Percentiles rank a stretch among this genome's conserved stretches.
phyloP scores from a whole-genome alignment of 2,113 vertebrate species.

The Papio anubis region DNA sequence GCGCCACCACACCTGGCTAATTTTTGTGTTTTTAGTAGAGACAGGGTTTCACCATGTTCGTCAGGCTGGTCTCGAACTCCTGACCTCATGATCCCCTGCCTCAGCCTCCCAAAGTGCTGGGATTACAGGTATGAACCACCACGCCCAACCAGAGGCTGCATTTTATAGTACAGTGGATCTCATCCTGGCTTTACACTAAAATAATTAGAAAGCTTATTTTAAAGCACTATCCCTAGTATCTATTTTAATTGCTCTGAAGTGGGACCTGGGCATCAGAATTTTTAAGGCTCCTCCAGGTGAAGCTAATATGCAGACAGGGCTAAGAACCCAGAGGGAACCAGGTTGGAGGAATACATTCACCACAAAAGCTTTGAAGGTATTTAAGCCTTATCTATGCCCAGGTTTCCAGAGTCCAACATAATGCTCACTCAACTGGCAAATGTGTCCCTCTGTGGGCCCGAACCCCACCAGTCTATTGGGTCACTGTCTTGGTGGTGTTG shows the following conservation, averaged over 20 bases:
- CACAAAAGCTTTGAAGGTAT: neutral
- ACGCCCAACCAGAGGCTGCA: neutral
- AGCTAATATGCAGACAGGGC: neutral
- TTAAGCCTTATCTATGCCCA: too few species aligned
- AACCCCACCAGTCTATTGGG: too few species aligned
- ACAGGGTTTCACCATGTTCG: too few species aligned
- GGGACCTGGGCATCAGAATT: neutral
- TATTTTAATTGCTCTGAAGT: neutral
- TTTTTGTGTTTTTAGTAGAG: too few species aligned
- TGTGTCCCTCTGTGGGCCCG: neutral
- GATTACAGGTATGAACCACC: too few species aligned
- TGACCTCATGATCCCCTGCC: too few species aligned
- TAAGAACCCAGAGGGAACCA: neutral
- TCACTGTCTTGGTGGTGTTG: rapidly evolving
- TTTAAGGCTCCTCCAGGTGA: neutral
- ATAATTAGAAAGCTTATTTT: neutral
- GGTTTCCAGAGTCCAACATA: neutral
- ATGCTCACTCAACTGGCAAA: rapidly evolving
- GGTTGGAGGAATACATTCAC: neutral
- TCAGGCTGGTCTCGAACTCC: too few species aligned
- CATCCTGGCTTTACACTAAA: neutral
- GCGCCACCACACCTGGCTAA: too few species aligned
- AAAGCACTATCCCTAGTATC: neutral
- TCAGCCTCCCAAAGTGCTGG: too few species aligned
- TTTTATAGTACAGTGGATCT: neutral